These are phyloP conservation scores for Onychomys leucogaster DNA, from an alignment of 2,797 vertebrate genomes.

Conservation along the genomic window DNA sequence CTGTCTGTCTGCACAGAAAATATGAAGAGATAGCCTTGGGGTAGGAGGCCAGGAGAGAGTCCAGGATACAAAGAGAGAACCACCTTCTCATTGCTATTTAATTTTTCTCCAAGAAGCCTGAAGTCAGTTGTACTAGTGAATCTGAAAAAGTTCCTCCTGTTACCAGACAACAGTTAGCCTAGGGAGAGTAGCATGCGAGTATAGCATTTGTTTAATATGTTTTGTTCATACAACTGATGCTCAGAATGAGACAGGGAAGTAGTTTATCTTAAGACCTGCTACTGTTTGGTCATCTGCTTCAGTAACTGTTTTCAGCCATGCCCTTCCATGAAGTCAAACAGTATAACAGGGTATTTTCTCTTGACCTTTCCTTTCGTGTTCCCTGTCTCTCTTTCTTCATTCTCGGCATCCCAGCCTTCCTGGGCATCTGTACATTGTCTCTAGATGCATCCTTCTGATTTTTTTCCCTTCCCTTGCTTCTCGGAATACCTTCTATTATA, in stretches of 20 bases:
- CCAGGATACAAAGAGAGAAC: background rate
- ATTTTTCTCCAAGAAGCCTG: background rate
- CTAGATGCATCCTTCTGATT: background rate
- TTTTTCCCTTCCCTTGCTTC: background rate
- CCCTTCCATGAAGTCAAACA: background rate
- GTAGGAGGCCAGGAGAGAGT: background rate
- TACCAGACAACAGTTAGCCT: background rate
- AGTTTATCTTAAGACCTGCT: too few relatives aligned
- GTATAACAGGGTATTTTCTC: background rate
- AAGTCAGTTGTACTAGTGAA: background rate
- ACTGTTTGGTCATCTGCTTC: background rate
- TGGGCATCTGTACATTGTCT: background rate
- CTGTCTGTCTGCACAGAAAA: background rate
- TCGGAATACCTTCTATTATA: conserved; percentile 30
- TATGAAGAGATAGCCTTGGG: background rate
- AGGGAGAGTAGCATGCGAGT: background rate
- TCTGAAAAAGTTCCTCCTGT: background rate
- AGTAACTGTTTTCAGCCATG: background rate
- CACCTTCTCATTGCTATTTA: background rate
- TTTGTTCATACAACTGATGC: background rate
- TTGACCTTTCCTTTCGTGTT: background rate
- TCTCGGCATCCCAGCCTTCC: background rate
- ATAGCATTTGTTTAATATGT: background rate
- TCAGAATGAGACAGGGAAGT: background rate
- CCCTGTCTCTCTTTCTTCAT: background rate